Evolutionary conservation across 2,113 vertebrate species (phyloP).

Genomic region (Capra hircus): DNA sequence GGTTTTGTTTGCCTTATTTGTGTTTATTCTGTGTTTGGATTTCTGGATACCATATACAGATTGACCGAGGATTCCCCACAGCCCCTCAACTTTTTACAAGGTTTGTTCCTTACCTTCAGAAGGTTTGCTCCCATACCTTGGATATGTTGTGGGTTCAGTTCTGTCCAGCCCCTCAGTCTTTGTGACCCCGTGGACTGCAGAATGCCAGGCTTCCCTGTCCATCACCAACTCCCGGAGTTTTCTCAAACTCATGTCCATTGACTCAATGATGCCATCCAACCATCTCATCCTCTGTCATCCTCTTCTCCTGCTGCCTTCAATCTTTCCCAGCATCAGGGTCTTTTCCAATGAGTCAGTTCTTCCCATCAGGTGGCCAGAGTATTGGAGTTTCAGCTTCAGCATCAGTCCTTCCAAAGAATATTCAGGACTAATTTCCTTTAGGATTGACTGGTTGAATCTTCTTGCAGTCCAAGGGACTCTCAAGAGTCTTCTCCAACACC

Average conservation of each 20-base stretch:
- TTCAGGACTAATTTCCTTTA: not conserved
- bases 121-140: not conserved
- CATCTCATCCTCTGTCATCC: not conserved
- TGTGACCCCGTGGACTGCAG: not conserved
- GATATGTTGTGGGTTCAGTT: not conserved
- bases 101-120: not conserved
- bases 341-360: not conserved
- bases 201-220: not conserved
- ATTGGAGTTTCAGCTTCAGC: not conserved
- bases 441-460: not conserved
- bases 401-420: not conserved
- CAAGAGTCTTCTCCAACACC: not conserved
- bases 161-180: not conserved
- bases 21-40: not conserved
- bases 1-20: not conserved
- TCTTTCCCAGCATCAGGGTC: not conserved
- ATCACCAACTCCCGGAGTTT: not conserved
- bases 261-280: not conserved
- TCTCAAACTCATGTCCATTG: not conserved
- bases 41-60: not conserved
- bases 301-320: not conserved
- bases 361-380: not conserved
- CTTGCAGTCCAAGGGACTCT: not conserved
- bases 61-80: not conserved
- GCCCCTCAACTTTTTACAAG: not conserved